A percentile compares a stretch with the other conserved stretches of the same genome.
These are phyloP conservation scores for Hofmannophila pseudospretella DNA, from an alignment of 2,888 invertebrate species.

Conservation along the genomic window DNA sequence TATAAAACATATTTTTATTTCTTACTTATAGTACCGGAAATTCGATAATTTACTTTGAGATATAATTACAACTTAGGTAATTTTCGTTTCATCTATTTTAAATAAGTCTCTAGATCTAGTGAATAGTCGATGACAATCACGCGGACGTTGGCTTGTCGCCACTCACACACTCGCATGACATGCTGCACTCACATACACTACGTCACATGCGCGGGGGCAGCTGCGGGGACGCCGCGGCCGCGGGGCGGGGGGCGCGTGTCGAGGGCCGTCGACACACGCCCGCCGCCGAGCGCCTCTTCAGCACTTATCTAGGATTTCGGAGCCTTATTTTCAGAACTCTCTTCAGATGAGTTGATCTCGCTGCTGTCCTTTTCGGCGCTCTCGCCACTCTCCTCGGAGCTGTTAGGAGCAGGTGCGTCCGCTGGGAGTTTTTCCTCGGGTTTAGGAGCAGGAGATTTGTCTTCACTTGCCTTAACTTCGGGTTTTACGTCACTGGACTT, in stretches of 20 bases:
- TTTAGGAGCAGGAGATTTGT: slow-evolving; percentile 25
- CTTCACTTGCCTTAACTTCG: slow-evolving; percentile 18
- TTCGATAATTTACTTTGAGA: slow-evolving; percentile 73
- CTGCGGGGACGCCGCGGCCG: slow-evolving; percentile 31
- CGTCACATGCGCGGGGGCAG: slow-evolving; percentile 24
- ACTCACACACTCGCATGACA: slow-evolving; percentile 33
- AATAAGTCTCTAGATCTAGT: slow-evolving; percentile 72
- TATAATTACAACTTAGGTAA: slow-evolving; percentile 71
- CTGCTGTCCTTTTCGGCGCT: slow-evolving; percentile 32
- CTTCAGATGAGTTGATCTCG: slow-evolving; percentile 40
- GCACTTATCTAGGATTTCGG: slow-evolving; percentile 50
- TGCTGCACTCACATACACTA: slow-evolving; percentile 19
- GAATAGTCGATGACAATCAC: slow-evolving; percentile 49
- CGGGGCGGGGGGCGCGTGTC: slow-evolving; percentile 71
- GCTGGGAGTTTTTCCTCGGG: slow-evolving; percentile 26
- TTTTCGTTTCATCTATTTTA: slow-evolving; percentile 64
- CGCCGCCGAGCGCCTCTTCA: slow-evolving; percentile 49
- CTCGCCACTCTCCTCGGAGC: slow-evolving; percentile 44
- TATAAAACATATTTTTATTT: slow-evolving; percentile 46
- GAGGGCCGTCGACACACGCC: slow-evolving; percentile 73
- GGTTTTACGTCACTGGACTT: slow-evolving; percentile 11
- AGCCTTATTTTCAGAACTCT: slow-evolving; percentile 37
- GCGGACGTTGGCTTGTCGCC: slow-evolving; percentile 24
- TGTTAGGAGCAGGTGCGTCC: slow-evolving; percentile 35
- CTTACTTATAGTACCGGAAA: slow-evolving; percentile 71